These are phyloP conservation scores for Strix aluco DNA, from an alignment of 2,113 vertebrate species.

Conservation along the genomic window DNA sequence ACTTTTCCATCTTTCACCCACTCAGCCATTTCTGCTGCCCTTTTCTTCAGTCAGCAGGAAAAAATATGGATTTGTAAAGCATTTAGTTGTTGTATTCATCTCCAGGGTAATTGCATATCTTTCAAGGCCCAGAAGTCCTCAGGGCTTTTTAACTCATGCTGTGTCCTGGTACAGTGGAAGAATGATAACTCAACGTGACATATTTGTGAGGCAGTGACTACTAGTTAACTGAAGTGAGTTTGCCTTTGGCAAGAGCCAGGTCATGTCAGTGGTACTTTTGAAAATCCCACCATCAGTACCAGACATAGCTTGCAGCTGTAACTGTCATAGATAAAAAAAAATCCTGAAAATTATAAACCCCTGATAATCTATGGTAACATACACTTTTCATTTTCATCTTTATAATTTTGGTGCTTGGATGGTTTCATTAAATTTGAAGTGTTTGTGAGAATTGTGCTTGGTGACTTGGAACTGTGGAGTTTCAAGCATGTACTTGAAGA, in stretches of 20 bases:
- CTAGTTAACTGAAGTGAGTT: neutral
- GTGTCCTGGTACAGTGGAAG: neutral
- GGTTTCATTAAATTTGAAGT: neutral
- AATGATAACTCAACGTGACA: neutral
- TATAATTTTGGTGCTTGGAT: neutral
- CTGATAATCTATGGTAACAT: neutral
- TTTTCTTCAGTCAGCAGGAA: neutral
- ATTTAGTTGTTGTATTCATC: neutral
- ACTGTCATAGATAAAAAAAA: neutral
- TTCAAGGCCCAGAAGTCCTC: neutral
- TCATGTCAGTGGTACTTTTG: neutral
- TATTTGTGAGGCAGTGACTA: neutral
- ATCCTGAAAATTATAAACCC: neutral
- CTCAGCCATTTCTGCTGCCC: neutral
- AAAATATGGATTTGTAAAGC: neutral
- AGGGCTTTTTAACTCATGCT: constrained; percentile 7
- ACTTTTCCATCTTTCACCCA: neutral
- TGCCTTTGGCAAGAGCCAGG: neutral
- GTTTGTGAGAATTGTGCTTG: neutral
- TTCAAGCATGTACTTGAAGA: neutral
- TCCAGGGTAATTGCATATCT: neutral
- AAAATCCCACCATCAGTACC: neutral
- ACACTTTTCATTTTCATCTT: neutral
- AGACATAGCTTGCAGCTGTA: neutral
- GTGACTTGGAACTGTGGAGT: neutral